These are phyloP conservation scores for Drosophila mimetica DNA, from an alignment of 2,888 invertebrate genomes.

Conservation along the genomic window DNA sequence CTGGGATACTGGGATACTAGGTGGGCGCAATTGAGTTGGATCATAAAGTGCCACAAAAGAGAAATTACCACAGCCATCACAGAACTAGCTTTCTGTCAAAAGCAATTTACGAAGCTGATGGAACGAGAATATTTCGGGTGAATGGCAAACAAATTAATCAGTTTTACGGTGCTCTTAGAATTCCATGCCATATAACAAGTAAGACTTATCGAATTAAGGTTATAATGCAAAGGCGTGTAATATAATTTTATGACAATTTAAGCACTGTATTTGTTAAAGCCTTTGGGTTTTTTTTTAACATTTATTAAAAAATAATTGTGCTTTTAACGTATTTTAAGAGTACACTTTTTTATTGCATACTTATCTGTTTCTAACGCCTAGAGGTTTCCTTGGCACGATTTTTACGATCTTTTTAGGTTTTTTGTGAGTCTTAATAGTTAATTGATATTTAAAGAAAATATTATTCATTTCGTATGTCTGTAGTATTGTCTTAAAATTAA, in stretches of 20 bases:
- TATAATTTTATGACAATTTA: not conserved
- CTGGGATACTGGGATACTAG: too few species aligned
- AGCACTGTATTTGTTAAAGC: not conserved
- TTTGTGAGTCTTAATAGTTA: too few species aligned
- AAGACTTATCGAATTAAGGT: not conserved
- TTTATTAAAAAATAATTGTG: too few species aligned
- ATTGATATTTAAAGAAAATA: too few species aligned
- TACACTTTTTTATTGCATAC: not conserved
- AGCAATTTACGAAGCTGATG: slow-evolving; percentile 5
- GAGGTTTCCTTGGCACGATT: not conserved
- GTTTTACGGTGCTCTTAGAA: not conserved
- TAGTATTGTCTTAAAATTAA: too few species aligned
- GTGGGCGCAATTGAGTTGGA: slow-evolving; percentile 68
- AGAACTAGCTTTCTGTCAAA: slow-evolving; percentile 22
- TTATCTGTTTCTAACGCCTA: not conserved
- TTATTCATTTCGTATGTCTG: too few species aligned
- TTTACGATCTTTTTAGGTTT: not conserved
- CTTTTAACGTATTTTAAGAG: not conserved
- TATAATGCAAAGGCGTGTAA: not conserved
- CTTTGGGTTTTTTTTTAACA: too few species aligned
- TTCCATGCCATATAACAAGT: not conserved
- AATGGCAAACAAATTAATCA: slow-evolving; percentile 3
- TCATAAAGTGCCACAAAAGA: slow-evolving; percentile 39
- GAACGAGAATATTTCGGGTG: not conserved
- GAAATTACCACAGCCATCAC: slow-evolving; percentile 26